These are phyloP conservation scores for Phenganax subtilis DNA, from an alignment of 92 coral and sea anemone genomes.

Conservation along the genomic window DNA sequence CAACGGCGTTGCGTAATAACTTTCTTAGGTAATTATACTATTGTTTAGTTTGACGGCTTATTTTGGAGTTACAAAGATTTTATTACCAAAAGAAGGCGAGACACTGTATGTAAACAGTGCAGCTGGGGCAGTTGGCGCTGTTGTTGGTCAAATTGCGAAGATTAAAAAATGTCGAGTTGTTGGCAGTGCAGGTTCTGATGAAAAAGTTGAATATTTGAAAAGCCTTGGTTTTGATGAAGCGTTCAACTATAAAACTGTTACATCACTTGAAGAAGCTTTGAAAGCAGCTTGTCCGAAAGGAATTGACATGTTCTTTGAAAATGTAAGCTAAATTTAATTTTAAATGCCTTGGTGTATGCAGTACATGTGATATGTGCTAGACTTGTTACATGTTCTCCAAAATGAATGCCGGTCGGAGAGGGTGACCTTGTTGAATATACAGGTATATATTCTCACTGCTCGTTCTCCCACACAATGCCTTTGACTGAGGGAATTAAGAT, in stretches of 20 bases:
- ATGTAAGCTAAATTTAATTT: slow-evolving; percentile 21
- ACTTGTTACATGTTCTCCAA: not conserved
- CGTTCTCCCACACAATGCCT: too few species aligned
- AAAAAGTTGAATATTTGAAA: slow-evolving; percentile 46
- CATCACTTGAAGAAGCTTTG: slow-evolving; percentile 42
- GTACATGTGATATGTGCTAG: not conserved
- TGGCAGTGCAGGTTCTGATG: slow-evolving; percentile 49
- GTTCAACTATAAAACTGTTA: slow-evolving; percentile 48
- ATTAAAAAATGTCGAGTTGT: slow-evolving; percentile 48
- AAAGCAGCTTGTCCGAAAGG: slow-evolving; percentile 46
- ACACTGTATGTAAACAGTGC: slow-evolving; percentile 52
- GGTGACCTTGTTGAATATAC: too few species aligned
- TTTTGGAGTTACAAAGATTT: slow-evolving; percentile 43
- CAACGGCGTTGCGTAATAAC: too few species aligned
- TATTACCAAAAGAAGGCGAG: slow-evolving; percentile 45
- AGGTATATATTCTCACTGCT: too few species aligned
- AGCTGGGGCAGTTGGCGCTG: slow-evolving; percentile 45
- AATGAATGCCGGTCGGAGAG: not conserved
- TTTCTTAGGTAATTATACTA: too few species aligned
- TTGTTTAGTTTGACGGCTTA: slow-evolving; percentile 49
- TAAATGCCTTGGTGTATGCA: too few species aligned
- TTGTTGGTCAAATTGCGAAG: slow-evolving; percentile 50
- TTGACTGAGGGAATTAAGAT: too few species aligned
- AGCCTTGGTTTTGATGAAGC: slow-evolving; percentile 49
- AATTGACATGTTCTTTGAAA: slow-evolving; percentile 50